These are phyloP conservation scores for Laterallus jamaicensis DNA, from an alignment of 2,113 vertebrate species.

Conservation along the genomic window DNA sequence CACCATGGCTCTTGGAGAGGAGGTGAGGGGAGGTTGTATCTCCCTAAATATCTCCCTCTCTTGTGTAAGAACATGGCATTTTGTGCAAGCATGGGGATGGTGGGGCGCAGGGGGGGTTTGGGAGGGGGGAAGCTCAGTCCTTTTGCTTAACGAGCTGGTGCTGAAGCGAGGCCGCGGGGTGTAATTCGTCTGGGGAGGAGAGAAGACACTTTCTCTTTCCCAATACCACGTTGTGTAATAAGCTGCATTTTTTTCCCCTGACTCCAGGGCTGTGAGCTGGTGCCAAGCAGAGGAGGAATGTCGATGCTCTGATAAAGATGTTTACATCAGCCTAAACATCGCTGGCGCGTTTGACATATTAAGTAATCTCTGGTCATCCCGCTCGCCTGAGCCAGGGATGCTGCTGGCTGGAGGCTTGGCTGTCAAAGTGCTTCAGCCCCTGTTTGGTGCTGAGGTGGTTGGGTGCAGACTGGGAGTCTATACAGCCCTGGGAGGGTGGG, in stretches of 20 bases:
- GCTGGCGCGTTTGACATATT: conserved; percentile 54
- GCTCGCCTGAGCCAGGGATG: not conserved
- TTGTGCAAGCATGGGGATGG: rapidly evolving
- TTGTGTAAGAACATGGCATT: not conserved
- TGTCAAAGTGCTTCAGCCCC: not conserved
- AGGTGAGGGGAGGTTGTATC: not conserved
- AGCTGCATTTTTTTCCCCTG: conserved; percentile 66
- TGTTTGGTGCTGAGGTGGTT: rapidly evolving
- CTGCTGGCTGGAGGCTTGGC: not conserved
- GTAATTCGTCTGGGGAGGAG: not conserved
- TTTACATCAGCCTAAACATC: conserved; percentile 75
- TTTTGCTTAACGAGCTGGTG: not conserved
- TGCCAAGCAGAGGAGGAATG: conserved; percentile 72
- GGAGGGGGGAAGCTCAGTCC: not conserved
- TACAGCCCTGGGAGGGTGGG: not conserved
- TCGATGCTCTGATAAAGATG: conserved; percentile 73
- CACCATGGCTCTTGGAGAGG: no score
- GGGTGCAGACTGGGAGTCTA: not conserved
- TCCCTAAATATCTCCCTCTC: not conserved
- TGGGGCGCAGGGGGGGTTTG: not conserved
- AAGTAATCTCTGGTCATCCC: conserved; percentile 41
- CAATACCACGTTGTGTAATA: conserved; percentile 68
- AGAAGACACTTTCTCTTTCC: conserved; percentile 61
- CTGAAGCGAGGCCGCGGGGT: not conserved
- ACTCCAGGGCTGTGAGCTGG: conserved; percentile 21